These are phyloP conservation scores for Atrichornis clamosus DNA, from an alignment of 2,113 vertebrate genomes.

Conservation along the genomic window DNA sequence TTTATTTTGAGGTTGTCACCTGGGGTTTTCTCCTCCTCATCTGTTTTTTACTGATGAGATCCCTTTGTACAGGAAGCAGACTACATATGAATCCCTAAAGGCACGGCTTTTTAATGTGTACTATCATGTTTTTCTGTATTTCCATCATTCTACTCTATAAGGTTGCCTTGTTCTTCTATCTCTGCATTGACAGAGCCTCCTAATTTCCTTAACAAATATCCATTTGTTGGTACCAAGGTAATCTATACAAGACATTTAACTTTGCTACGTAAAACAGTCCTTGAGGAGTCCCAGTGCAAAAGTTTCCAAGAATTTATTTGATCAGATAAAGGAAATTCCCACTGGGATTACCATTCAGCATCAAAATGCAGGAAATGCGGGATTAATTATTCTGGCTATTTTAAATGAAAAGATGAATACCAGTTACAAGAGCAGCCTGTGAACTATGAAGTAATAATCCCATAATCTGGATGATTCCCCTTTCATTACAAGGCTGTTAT, in stretches of 20 bases:
- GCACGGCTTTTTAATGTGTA: background rate
- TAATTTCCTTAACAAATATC: background rate
- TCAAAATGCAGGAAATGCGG: background rate
- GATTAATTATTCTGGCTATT: background rate
- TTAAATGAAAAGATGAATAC: background rate
- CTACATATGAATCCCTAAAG: background rate
- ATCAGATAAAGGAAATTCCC: background rate
- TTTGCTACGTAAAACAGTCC: background rate
- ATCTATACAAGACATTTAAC: background rate
- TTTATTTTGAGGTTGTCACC: background rate
- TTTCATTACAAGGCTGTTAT: background rate
- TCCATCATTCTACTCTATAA: background rate
- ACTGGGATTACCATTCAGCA: background rate
- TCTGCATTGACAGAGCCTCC: background rate
- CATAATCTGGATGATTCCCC: background rate
- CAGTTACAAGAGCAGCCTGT: background rate
- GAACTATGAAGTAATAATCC: background rate
- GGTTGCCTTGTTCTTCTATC: background rate
- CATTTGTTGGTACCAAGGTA: background rate
- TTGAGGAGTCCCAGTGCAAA: background rate
- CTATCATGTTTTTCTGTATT: background rate
- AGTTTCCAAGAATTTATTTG: background rate
- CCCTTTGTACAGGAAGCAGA: background rate
- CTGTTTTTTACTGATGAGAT: background rate
- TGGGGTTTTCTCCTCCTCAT: background rate